phyloP scores from a whole-genome alignment of 1,140 invertebrate genomes.

The Archegozetes longisetosus region DNA sequence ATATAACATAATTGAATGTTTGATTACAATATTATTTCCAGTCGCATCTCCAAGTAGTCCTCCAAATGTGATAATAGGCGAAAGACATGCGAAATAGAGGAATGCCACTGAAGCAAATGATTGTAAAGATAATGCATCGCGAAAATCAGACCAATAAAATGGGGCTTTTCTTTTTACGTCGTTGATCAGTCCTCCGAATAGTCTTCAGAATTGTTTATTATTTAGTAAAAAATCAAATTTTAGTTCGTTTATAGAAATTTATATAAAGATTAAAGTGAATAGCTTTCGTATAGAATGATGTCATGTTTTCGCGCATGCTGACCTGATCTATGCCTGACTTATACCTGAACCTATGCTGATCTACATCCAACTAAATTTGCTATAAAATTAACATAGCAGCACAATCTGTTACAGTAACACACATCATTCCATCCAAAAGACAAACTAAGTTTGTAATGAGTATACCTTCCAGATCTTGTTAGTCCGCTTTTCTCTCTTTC shows the following conservation, averaged over 20 bases:
- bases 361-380: too few species aligned
- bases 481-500: conserved; percentile 66
- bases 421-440: too few species aligned
- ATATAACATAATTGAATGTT: too few species aligned
- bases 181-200: conserved; percentile 83
- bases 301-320: too few species aligned
- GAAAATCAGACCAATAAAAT: conserved; percentile 46
- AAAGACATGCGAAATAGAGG: conserved; percentile 89
- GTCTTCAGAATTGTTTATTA: conserved; percentile 25
- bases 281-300: too few species aligned
- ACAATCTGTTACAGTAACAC: too few species aligned
- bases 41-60: conserved; percentile 91
- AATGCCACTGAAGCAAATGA: conserved; percentile 93
- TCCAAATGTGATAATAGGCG: conserved; percentile 92
- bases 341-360: too few species aligned
- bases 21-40: conserved; percentile 73
- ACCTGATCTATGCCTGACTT: too few species aligned
- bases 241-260: conserved; percentile 12
- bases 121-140: conserved; percentile 76
- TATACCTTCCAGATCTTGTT: conserved; percentile 56
- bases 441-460: too few species aligned
- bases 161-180: conserved; percentile 83
- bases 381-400: too few species aligned
- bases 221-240: background rate
- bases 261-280: too few species aligned